These are phyloP conservation scores for Rapana venosa DNA, from an alignment of 2,888 invertebrate genomes.

Conservation along the genomic window DNA sequence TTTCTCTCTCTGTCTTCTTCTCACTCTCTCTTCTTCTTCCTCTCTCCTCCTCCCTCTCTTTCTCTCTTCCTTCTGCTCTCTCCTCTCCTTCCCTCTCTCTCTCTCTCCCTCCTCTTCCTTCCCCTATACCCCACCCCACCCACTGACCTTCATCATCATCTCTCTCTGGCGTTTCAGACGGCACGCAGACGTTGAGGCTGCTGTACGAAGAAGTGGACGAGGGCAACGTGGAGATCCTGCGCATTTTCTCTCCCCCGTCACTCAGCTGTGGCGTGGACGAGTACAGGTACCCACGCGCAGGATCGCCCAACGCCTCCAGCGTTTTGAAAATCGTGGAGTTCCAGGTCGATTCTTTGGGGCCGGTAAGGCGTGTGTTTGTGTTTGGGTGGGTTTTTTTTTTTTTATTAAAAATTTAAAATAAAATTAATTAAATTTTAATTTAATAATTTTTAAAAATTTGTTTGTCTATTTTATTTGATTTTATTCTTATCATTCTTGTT, in stretches of 20 bases:
- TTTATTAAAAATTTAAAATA: too few relatives aligned
- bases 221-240: constrained; percentile 91
- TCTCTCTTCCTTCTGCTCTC: too few relatives aligned
- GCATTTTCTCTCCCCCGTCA: constrained; percentile 88
- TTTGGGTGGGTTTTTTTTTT: too few relatives aligned
- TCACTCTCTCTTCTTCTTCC: not conserved
- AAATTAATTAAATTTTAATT: too few relatives aligned
- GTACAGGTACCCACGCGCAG: constrained; percentile 80
- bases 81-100: not conserved
- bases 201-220: constrained; percentile 83
- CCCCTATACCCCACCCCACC: not conserved
- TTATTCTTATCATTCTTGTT: too few relatives aligned
- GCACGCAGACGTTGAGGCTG: constrained; percentile 72
- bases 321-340: constrained; percentile 87
- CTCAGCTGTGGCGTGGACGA: constrained; percentile 82
- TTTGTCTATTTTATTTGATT: too few relatives aligned
- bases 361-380: constrained; percentile 49
- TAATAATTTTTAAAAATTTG: too few relatives aligned
- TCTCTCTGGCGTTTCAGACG: constrained; percentile 38
- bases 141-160: not conserved
- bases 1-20: too few relatives aligned
- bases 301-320: constrained; percentile 93
- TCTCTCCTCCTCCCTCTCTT: too few relatives aligned
- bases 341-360: constrained; percentile 79
- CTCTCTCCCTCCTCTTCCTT: not conserved